Base-by-base conservation (phyloP, 23 tunicate genomes). In the Halocynthia aurantium region DNA sequence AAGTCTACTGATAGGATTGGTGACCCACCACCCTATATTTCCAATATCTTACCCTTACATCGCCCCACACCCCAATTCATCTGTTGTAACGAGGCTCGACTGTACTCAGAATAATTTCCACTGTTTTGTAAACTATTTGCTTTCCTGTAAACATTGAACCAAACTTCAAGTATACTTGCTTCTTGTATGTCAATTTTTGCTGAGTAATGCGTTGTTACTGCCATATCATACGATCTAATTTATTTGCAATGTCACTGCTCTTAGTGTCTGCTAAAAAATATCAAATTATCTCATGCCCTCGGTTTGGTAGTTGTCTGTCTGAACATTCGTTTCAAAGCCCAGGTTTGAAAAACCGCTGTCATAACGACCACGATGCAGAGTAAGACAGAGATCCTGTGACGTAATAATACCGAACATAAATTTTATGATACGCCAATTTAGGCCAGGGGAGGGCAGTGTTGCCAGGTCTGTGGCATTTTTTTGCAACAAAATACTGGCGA, bases 281-380 rank as follows among this genome's bases (percentile, higher is more conserved):
- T 31, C 44, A 31, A 31, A 15, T 65, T 15, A 65, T 40, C 6
- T 65, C 70, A 20, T 6, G 70, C 63, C 4, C 17, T 6, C 6
- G 13, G 22, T 15, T 15, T 65, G 70, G 49, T 11, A 9, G 70
- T 65, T 0, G n/a, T 65, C 31, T 65, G 49, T 15, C 19, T 40
- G 31, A 65, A 65, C 70, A 65, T 65, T 11, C 70, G 13, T 65
- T 65, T 65, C 19, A 65, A 2, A 65, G 70, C 70, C 22, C 22
- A 65, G 10, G 70, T 65, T 65, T 65, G 70, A 65, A 65, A 65
- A 11, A 11, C 22, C 9, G 70, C 70, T 11, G 70, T 65, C 19
- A 65, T 9, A 20, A 15, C 70, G 31, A 65, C 31, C 10, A 65
- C 19, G 70, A 65, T 0, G 31, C 70, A 65, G n/a, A 49, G 22